Evolutionary conservation across 2,113 vertebrate genomes (phyloP).

Genomic region (Promerops cafer): DNA sequence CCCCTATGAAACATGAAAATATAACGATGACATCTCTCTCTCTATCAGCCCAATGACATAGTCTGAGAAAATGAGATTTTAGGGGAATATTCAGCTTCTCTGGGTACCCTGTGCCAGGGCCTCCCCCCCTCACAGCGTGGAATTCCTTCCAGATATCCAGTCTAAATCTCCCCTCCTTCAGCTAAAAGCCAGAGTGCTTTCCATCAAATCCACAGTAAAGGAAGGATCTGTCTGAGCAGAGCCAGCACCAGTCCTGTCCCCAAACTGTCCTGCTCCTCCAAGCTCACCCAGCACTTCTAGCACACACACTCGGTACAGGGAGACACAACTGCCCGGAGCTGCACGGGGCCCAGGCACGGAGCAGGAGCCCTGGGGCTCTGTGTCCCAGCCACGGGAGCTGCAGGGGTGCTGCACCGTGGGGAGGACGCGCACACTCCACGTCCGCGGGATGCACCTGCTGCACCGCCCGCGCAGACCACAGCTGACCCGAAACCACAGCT

Average conservation of each 20-base stretch:
- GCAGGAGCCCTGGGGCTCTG: background rate
- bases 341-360: accelerated
- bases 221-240: background rate
- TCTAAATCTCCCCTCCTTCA: background rate
- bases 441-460: accelerated
- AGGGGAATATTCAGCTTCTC: background rate
- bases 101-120: background rate
- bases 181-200: background rate
- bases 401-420: background rate
- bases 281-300: background rate
- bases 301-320: accelerated
- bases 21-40: background rate
- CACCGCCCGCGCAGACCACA: background rate
- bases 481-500: background rate
- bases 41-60: background rate
- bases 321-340: background rate
- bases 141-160: background rate
- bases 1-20: background rate
- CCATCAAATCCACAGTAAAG: background rate
- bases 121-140: background rate
- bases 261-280: background rate
- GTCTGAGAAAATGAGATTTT: background rate
- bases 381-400: background rate
- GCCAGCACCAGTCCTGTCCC: background rate
- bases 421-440: accelerated